phyloP scores from a whole-genome alignment of 2,888 invertebrate species.

The Scaptomyza flava region DNA sequence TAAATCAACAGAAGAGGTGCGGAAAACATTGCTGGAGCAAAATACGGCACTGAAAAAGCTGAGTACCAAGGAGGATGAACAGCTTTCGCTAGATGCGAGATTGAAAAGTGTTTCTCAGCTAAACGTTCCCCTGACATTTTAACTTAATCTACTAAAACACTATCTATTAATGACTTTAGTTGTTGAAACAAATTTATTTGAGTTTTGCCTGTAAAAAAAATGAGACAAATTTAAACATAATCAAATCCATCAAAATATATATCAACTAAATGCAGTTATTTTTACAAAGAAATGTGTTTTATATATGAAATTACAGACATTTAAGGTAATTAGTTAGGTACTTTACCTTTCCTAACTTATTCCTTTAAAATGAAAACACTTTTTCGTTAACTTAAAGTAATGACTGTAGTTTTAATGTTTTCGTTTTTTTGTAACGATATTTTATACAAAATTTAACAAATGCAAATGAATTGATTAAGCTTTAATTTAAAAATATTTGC shows the following conservation, averaged over 20 bases:
- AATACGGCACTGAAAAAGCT: slow-evolving; percentile 41
- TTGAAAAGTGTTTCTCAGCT: slow-evolving; percentile 63
- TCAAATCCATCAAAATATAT: slow-evolving; percentile 24
- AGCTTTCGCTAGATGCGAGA: slow-evolving; percentile 55
- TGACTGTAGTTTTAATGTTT: slow-evolving; percentile 65
- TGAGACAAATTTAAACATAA: slow-evolving; percentile 15
- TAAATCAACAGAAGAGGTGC: slow-evolving; percentile 23
- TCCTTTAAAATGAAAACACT: not conserved
- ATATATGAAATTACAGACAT: not conserved
- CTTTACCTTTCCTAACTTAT: no score
- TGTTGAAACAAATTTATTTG: slow-evolving; percentile 47
- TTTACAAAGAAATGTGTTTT: slow-evolving; percentile 31
- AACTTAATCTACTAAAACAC: slow-evolving; percentile 19
- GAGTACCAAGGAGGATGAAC: slow-evolving; percentile 17
- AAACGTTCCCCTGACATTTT: slow-evolving; percentile 69
- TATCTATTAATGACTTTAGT: slow-evolving; percentile 36
- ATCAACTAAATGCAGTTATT: slow-evolving; percentile 44
- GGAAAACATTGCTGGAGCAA: slow-evolving; percentile 66
- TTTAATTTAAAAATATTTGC: slow-evolving; percentile 53
- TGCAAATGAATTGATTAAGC: slow-evolving; percentile 6
- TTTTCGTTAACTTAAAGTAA: slow-evolving; percentile 59
- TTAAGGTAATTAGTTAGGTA: no score
- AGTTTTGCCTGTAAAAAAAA: slow-evolving; percentile 21
- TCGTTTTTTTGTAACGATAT: slow-evolving; percentile 28
- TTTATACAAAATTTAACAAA: slow-evolving; percentile 42